These are phyloP conservation scores for Ochotona curzoniae DNA, from an alignment of 2,113 vertebrate genomes.

Conservation along the genomic window DNA sequence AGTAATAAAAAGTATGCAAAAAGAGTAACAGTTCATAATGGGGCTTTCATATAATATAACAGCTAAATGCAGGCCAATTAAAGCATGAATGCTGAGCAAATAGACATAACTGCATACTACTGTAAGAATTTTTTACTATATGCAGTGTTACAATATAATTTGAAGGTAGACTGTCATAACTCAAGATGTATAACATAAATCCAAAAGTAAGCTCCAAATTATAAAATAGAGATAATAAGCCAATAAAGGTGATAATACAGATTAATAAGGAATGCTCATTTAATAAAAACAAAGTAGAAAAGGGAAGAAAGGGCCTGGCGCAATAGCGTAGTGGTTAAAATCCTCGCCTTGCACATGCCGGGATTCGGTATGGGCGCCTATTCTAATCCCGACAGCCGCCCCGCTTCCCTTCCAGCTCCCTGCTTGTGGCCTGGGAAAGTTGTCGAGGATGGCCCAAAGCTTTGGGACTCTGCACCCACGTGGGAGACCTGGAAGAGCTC, in stretches of 20 bases:
- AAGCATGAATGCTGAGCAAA: not conserved
- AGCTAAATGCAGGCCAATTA: not conserved
- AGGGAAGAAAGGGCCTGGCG: not conserved
- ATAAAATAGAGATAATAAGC: conserved; percentile 16
- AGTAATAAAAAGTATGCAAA: not conserved
- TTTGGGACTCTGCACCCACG: no score
- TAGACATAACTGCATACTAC: not conserved
- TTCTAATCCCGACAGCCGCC: no score
- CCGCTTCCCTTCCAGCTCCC: no score
- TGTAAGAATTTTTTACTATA: not conserved
- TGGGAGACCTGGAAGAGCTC: no score
- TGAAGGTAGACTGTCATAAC: not conserved
- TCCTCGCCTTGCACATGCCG: no score
- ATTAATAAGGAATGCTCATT: not conserved
- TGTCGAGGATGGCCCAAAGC: no score
- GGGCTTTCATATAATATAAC: not conserved
- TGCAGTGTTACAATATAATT: not conserved
- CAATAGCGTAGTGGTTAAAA: no score
- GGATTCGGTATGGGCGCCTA: no score
- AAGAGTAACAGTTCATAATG: not conserved
- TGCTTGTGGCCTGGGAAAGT: no score
- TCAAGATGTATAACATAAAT: conserved; percentile 8
- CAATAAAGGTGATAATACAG: conserved; percentile 20
- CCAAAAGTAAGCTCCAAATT: conserved; percentile 5
- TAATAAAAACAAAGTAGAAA: conserved; percentile 6